phyloP scores from a whole-genome alignment of 2,113 vertebrate genomes.

The Hiodon alosoides region DNA sequence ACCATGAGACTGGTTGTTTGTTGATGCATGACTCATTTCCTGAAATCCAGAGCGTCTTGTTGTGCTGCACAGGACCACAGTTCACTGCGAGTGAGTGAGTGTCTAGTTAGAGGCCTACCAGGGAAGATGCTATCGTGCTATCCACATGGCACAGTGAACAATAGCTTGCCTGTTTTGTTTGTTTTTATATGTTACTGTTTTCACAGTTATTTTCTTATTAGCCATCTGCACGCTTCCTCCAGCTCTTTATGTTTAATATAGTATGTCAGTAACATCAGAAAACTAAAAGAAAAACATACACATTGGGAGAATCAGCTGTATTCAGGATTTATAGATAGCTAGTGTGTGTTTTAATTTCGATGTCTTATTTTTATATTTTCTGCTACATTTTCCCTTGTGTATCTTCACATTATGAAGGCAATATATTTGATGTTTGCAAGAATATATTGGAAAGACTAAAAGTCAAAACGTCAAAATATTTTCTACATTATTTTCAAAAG shows the following conservation, averaged over 20 bases:
- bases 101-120: not conserved
- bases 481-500: not conserved
- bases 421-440: not conserved
- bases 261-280: not conserved
- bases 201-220: not conserved
- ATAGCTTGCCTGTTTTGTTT: not conserved
- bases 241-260: not conserved
- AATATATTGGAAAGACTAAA: not conserved
- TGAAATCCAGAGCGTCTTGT: constrained; percentile 59
- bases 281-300: not conserved
- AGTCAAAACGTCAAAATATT: not conserved
- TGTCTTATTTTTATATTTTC: not conserved
- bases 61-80: constrained; percentile 35
- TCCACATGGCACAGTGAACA: not conserved
- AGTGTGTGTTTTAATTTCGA: not conserved
- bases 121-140: no score
- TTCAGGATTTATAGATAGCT: no score
- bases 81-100: not conserved
- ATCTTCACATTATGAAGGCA: not conserved
- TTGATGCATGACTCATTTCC: constrained; percentile 20
- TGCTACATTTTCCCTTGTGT: constrained; percentile 15
- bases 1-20: not conserved
- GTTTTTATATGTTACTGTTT: not conserved
- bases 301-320: not conserved
- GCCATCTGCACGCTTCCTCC: no score